Base-by-base conservation (phyloP, 2,797 vertebrate species). In the Etheostoma perlongum region DNA sequence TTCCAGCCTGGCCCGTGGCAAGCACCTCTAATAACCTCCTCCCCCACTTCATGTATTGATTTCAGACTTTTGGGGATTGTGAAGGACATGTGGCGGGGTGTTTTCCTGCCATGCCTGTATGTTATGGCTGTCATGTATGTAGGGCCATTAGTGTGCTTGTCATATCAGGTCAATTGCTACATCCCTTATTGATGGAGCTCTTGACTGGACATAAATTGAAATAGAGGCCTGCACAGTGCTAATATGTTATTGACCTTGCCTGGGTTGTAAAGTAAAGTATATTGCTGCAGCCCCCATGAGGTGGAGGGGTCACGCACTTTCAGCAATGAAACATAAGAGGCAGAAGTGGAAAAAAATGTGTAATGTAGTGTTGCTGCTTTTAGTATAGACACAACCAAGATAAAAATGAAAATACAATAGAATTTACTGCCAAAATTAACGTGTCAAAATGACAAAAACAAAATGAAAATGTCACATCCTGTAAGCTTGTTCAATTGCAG, bases 151-250 rank as follows among this genome's bases (percentile, higher is more conserved):
- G 82, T 5, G 13, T 33, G 63, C 72, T 73, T 49, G 78, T 74
- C 33, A 30, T 71, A 65, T 65, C 74, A 67, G 67, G 77, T 86
- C 85, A 84, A 66, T 74, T 55, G 67, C 66, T 70, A 49, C 75
- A 81, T 84, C 63, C 68, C 36, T 63, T 90, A 89, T 90, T 83
- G 86, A 91, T 86, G 76, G 62, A 78, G 77, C 42, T 67, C 68
- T 76, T 83, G 74, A 78, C 80, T 83, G 71, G 62, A 55, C 74
- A 79, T 86, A 83, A 74, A 88, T 87, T 78, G 71, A 80, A 77
- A 76, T 48, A 54, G 67, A 84, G 46, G 76, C 33, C 47, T 4
- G 42, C 21, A 15, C 66, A 44, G 51, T 78, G 79, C n/a, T 86
- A 83, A 85, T 83, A 73, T 58, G 59, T 73, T 82, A 85, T 85